phyloP scores from a whole-genome alignment of 2,888 invertebrate genomes.

The Malachius bipustulatus region DNA sequence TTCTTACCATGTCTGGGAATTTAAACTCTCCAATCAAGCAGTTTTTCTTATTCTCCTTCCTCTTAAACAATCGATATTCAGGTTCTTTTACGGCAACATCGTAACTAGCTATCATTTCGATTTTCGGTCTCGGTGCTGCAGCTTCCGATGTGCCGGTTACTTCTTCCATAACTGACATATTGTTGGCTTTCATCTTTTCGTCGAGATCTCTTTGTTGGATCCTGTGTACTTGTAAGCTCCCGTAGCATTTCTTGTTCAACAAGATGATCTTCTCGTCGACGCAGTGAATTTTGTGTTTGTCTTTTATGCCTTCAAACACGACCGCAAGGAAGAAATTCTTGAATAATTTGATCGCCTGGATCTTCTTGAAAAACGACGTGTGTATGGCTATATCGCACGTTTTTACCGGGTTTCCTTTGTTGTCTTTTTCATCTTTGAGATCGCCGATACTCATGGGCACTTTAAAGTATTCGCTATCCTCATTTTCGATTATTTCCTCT shows the following conservation, averaged over 20 bases:
- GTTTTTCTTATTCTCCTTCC: constrained; percentile 42
- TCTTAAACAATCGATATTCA: constrained; percentile 46
- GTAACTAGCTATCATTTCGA: constrained; percentile 29
- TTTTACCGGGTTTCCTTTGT: constrained; percentile 55
- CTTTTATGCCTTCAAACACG: constrained; percentile 64
- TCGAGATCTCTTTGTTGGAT: constrained; percentile 58
- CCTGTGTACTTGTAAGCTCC: constrained; percentile 60
- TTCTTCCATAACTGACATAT: constrained; percentile 21
- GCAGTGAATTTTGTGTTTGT: constrained; percentile 64
- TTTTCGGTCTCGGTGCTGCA: constrained; percentile 22
- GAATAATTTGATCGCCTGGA: constrained; percentile 57
- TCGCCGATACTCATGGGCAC: constrained; percentile 88
- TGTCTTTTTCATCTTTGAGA: constrained; percentile 65
- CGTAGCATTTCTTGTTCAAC: constrained; percentile 62
- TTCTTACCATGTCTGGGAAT: constrained; percentile 46
- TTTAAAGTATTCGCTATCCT: constrained; percentile 55
- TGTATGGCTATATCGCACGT: constrained; percentile 80
- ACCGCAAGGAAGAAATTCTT: constrained; percentile 69
- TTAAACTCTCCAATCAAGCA: constrained; percentile 51
- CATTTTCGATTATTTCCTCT: constrained; percentile 53
- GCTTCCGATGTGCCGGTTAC: constrained; percentile 18
- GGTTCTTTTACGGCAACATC: constrained; percentile 36
- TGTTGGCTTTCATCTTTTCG: constrained; percentile 30
- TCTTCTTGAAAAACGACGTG: constrained; percentile 63
- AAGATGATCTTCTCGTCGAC: constrained; percentile 55